Evolutionary conservation across 2,797 vertebrate species (phyloP), one percentile per base, ranked within the genome.

Genomic region (Sparidentex hasta): DNA sequence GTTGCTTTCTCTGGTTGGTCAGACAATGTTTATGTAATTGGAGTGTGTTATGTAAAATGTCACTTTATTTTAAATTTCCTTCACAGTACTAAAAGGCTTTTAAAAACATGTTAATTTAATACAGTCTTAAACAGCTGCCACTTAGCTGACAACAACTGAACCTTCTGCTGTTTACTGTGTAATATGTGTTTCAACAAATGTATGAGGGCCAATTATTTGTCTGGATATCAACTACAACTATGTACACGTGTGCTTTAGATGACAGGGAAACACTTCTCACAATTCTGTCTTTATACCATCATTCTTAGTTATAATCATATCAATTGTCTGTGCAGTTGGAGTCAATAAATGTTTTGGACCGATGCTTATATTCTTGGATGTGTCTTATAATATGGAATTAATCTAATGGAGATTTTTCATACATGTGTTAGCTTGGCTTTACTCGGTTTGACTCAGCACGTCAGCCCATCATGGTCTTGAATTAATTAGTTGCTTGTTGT

Each of bases 21-120:
- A 33, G 33, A 23, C 4, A 44, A 50, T 9, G 33, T 54, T 50
- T 48, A 13, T 68, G 3, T 51, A 12, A 51, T 27, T 54, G 4
- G 21, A 55, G 18, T 11, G 14, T 50, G 2, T 54, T 18, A 14
- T 54, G 11, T n/a, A n/a, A n/a, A n/a, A n/a, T n/a, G n/a, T n/a
- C n/a, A n/a, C n/a, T n/a, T n/a, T n/a, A n/a, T n/a, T n/a, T n/a
- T n/a, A n/a, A n/a, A n/a, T n/a, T n/a, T n/a, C n/a, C n/a, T n/a
- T n/a, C n/a, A n/a, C n/a, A n/a, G n/a, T n/a, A n/a, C n/a, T n/a
- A n/a, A n/a, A n/a, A n/a, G n/a, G n/a, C n/a, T n/a, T n/a, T n/a
- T n/a, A 29, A 41, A 44, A 67, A n/a, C 11, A 0, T 44, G 0
- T 38, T 38, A 1, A 21, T 61, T n/a, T 25, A 0, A 1, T 0